Evolutionary conservation across 2,113 vertebrate genomes (phyloP), one percentile per base, ranked within the genome.

Genomic region (Plectropomus leopardus): DNA sequence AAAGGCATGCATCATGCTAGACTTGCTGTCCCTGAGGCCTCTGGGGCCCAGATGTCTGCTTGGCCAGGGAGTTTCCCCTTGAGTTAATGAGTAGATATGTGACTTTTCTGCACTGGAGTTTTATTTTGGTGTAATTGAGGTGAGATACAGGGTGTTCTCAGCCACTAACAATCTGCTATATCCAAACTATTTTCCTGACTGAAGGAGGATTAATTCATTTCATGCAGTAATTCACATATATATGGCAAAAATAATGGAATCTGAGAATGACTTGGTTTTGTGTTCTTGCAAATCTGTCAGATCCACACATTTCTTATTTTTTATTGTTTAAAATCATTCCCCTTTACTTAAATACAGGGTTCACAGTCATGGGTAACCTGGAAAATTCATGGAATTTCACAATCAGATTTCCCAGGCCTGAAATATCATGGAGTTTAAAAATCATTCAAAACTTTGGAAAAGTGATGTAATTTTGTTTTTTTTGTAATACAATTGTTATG

Each of bases 11-110:
- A 40, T 76, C 51, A 26, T 61, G 40, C 30, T 2, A 45, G 21
- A 72, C 30, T 15, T 69, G 10, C 11, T 5, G 10, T 47, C 72
- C 76, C 71, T 59, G 55, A 74, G 61, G 83, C 51, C 30, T 30
- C 50, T 1, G 21, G 24, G 84, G 58, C 51, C 59, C 78, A 78
- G 78, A 76, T 76, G 65, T 71, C 55, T 72, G 42, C 48, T 60
- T 26, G 55, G 57, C n/a, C 36, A 58, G 16, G 67, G 58, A 80
- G n/a, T 64, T 76, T 32, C 50, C 71, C 48, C 32, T 45, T 47
- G 51, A 57, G 21, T 58, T 63, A 54, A 58, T 64, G 13, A n/a
- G 51, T 30, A 53, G 60, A 58, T 76, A 63, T 81, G 78, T 76
- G 53, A 16, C 54, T 60, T 13, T n/a, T 60, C 57, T 72, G 47